Evolutionary conservation across 2,888 invertebrate species (phyloP), one percentile per base, ranked within the genome.

Genomic region (Apodemia duryi): DNA sequence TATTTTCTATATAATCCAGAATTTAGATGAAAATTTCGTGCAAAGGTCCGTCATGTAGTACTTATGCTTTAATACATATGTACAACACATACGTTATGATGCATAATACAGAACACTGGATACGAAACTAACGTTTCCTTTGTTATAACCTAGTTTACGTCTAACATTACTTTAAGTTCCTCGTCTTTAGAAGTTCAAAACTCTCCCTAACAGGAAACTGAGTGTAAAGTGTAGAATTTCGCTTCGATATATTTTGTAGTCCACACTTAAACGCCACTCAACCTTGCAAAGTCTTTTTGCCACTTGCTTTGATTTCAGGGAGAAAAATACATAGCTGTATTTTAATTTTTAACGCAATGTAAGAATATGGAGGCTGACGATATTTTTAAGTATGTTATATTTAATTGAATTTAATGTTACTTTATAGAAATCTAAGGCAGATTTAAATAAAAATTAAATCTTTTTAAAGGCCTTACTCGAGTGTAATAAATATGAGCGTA

Each of bases 141-240:
- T 51, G 49, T 51, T 51, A 51, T 51, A 51, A 51, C 21, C 49
- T 51, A 51, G 49, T 51, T 51, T 51, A 51, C n/a, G 49, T 21
- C n/a, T 51, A 51, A 51, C 49, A 51, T 51, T 51, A 51, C 49
- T 60, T 60, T 32, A 32, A 32, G 57, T 60, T 60, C 57, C 6
- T 35, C 32, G 57, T 35, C 57, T 60, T 60, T 35, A 51, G 57
- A 60, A 60, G 57, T 60, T 60, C 13, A 60, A 60, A 60, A 13
- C 57, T 60, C 57, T 29, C 13, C 57, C 13, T 32, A 60, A 60
- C 57, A 60, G 57, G 57, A 60, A 60, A 60, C 57, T 60, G 57
- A 35, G 32, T 60, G 57, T 60, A 35, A 60, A 60, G 57, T 29
- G 35, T 35, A 60, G 57, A 60, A 60, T 60, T 60, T 32, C 32